Base-by-base conservation (phyloP, 2,113 vertebrate genomes). In the Cyprinus carpio region DNA sequence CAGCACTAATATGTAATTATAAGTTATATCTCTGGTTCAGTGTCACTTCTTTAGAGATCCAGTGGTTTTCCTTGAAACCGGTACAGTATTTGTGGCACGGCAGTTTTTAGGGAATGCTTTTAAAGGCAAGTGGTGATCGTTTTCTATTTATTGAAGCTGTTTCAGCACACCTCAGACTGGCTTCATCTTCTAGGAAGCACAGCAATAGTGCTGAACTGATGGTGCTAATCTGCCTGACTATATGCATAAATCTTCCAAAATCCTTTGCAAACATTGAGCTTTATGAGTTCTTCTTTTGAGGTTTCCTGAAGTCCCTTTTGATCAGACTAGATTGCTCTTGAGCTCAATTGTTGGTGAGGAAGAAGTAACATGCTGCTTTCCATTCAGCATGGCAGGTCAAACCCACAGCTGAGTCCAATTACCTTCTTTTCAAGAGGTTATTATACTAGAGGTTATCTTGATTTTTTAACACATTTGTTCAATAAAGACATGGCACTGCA, bases 131-230 rank as follows among this genome's bases (percentile, higher is more conserved):
- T 64, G 6, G 25, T 23, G 8, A 1, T 74, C 2, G 12, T 43
- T 46, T 75, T 46, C 40, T 8, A 65, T 81, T 81, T 81, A 46
- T 46, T 46, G 43, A 46, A 46, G 43, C 43, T 46, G 43, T 46
- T 46, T 46, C 43, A 8, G 10, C 25, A 79, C 62, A 49, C 40
- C 31, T 81, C 25, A 31, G n/a, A 81, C 43, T 27, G 60, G 2
- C 37, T 81, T 67, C 25, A 67, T 67, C 25, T 81, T 29, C 40
- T 18, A 51, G 74, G 7, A 60, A 16, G 2, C 12, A 2, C 6
- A 18, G 58, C 23, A 79, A 31, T 81, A 37, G 37, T 27, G 40
- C 79, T 81, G 79, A 79, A 79, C 76, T 79, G 31, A 79, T 79
- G 56, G 76, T 43, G 56, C 56, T 60, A 37, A 65, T 81, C 60